Percentiles rank a stretch among this genome's conserved stretches.
Evolutionary conservation across 1,140 invertebrate genomes (phyloP).

Genomic region (Triops cancriformis): DNA sequence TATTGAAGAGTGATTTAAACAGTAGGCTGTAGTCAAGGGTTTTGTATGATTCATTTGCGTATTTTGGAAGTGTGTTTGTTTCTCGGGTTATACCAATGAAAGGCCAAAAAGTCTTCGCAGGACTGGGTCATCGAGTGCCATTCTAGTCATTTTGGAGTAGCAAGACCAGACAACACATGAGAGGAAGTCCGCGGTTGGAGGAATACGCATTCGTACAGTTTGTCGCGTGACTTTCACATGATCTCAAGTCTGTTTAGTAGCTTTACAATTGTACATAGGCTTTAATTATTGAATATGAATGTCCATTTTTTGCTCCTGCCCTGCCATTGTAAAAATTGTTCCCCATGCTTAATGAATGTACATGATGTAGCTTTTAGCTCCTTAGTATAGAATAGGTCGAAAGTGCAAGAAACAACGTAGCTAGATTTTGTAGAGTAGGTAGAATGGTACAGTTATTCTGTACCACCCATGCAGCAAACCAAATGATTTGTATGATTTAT

Average conservation of each 20-base stretch:
- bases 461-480: slow-evolving; percentile 4
- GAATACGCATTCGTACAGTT: neutral
- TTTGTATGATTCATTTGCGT: neutral
- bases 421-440: neutral
- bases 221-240: neutral
- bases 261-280: neutral
- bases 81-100: neutral
- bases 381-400: neutral
- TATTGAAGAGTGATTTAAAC: neutral
- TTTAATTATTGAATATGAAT: neutral
- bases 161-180: slow-evolving; percentile 9
- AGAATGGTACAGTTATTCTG: neutral
- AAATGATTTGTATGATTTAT: slow-evolving; percentile 2
- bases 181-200: neutral
- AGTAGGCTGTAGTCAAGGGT: neutral
- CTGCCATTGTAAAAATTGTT: neutral
- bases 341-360: neutral
- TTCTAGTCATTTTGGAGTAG: slow-evolving; percentile 1
- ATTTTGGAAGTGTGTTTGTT: neutral
- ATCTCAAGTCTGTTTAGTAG: slow-evolving; percentile 14
- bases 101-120: slow-evolving; percentile 7
- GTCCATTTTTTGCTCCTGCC: neutral
- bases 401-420: neutral
- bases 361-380: neutral
- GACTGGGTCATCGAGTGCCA: slow-evolving; percentile 12